A percentile compares a stretch with the other conserved stretches of the same genome.
Evolutionary conservation across 2,113 vertebrate genomes (phyloP).

Genomic region (rat (Rattus norvegicus)): DNA sequence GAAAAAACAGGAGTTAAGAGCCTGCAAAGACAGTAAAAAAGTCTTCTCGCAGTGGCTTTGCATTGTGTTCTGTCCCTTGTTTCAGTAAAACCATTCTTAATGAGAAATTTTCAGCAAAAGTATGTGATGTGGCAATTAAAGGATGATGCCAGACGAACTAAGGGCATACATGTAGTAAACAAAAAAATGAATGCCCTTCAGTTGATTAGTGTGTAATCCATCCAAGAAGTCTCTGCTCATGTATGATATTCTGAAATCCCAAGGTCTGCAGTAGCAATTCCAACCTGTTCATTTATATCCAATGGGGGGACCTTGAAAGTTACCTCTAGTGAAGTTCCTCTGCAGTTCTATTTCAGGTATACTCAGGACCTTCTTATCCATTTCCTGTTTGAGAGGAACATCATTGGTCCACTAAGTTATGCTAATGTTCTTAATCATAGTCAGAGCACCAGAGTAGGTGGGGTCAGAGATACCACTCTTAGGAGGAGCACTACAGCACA

Average conservation of each 20-base stretch:
- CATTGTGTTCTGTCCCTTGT: neutral
- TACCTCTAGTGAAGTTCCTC: neutral
- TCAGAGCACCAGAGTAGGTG: rapidly evolving
- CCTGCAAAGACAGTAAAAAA: neutral
- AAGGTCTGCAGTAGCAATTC: neutral
- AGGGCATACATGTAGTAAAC: neutral
- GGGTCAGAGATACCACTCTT: rapidly evolving
- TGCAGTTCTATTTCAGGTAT: neutral
- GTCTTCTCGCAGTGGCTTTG: neutral
- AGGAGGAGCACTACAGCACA: neutral
- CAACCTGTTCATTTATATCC: neutral
- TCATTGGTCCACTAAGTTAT: neutral
- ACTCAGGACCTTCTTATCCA: neutral
- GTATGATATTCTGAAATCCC: neutral
- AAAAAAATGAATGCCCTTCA: neutral
- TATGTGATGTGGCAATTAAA: neutral
- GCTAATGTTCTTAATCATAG: neutral
- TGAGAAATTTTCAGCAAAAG: neutral
- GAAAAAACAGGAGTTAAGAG: neutral
- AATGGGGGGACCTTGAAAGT: neutral
- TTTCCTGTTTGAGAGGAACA: neutral
- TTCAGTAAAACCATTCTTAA: neutral
- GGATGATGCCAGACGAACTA: neutral
- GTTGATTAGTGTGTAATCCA: neutral
- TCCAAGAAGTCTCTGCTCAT: neutral